A percentile compares a stretch with the other conserved stretches of the same genome.
Conservation (phyloP, 37 sponge, comb jelly and placozoan genomes). For the Hexactinellida sp. region DNA sequence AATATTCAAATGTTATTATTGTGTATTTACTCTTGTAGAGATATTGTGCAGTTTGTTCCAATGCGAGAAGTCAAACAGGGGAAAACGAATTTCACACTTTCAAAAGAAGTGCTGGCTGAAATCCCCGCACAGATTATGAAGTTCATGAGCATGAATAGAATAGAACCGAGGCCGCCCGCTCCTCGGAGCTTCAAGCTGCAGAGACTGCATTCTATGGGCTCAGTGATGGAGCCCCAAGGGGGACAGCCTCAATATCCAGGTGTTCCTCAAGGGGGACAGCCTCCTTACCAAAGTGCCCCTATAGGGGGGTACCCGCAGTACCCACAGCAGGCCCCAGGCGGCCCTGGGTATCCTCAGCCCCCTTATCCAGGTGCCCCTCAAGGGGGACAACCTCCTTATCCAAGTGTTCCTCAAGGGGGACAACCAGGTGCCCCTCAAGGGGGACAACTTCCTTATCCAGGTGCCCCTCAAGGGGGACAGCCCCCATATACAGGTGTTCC, state of each 20-base stretch:
- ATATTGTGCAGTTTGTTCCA: slow-evolving; percentile 89
- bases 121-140: slow-evolving; percentile 57
- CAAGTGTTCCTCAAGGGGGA: neutral
- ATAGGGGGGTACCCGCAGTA: too few relatives aligned
- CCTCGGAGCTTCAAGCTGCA: neutral
- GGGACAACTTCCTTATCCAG: neutral
- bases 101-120: slow-evolving; percentile 73
- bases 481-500: neutral
- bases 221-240: neutral
- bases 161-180: slow-evolving; percentile 58
- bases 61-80: slow-evolving; percentile 31
- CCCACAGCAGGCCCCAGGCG: neutral
- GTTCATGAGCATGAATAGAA: slow-evolving; percentile 43
- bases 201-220: neutral
- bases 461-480: neutral
- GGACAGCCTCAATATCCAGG: neutral
- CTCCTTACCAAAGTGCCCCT: neutral
- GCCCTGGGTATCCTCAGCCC: neutral
- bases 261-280: neutral
- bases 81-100: neutral
- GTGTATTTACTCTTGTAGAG: slow-evolving; percentile 20
- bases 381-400: neutral
- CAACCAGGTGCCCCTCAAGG: neutral
- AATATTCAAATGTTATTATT: neutral
- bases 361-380: neutral